phyloP scores from a whole-genome alignment of 2,797 vertebrate species.

The Malacoraja senta region DNA sequence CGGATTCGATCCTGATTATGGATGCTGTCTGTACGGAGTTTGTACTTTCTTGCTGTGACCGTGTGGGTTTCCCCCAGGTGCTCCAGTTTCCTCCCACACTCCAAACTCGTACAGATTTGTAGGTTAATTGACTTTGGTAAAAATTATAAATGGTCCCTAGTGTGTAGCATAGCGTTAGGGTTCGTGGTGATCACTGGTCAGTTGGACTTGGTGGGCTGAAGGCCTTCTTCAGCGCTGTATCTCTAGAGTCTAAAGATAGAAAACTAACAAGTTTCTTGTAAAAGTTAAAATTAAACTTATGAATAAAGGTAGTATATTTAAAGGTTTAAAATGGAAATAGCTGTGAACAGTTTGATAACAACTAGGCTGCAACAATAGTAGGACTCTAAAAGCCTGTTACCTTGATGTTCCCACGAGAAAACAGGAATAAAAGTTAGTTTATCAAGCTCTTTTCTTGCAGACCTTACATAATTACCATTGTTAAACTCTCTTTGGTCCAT shows the following conservation, averaged over 20 bases:
- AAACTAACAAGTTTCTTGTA: not conserved
- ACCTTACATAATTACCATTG: not conserved
- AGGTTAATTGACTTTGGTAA: too few species aligned
- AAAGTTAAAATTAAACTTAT: not conserved
- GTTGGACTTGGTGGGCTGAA: too few species aligned
- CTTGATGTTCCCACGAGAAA: not conserved
- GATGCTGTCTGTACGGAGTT: too few species aligned
- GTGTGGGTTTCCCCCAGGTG: too few species aligned
- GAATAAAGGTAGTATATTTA: not conserved
- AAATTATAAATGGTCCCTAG: too few species aligned
- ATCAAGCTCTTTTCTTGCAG: not conserved
- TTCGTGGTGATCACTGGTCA: too few species aligned
- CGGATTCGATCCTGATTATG: too few species aligned
- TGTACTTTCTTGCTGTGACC: too few species aligned
- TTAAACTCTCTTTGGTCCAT: not conserved
- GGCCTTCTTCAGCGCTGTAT: too few species aligned
- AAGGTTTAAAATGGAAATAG: not conserved
- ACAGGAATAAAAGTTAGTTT: not conserved
- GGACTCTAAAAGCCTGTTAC: not conserved
- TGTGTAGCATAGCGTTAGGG: too few species aligned
- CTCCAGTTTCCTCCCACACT: too few species aligned
- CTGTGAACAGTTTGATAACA: not conserved
- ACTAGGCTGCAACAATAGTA: not conserved
- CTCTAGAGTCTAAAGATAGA: not conserved
- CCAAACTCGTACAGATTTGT: too few species aligned